These are phyloP conservation scores for Columbina picui DNA, from an alignment of 2,113 vertebrate genomes.

Conservation along the genomic window DNA sequence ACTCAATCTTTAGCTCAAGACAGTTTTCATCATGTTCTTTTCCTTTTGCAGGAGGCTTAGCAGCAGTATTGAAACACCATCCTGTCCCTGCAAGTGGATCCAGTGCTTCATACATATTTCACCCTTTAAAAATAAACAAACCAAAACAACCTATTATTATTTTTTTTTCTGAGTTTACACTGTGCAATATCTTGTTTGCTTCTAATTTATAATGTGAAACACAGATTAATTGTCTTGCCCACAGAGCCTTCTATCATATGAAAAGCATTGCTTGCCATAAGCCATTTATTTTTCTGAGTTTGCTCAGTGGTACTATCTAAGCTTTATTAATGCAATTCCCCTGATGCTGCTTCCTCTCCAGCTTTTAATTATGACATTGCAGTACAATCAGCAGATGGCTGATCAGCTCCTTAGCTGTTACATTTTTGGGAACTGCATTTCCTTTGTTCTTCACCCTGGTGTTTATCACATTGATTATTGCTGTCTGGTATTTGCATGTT, in stretches of 20 bases:
- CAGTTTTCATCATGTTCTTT: not conserved
- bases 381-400: not conserved
- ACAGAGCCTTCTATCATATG: not conserved
- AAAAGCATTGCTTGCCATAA: not conserved
- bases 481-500: not conserved
- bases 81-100: not conserved
- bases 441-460: not conserved
- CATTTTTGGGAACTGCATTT: not conserved
- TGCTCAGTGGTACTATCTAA: not conserved
- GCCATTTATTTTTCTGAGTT: not conserved
- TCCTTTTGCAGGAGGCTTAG: not conserved
- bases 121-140: not conserved
- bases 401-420: not conserved
- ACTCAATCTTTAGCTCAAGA: not conserved
- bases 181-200: not conserved
- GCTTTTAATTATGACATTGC: conserved; percentile 18
- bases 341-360: not conserved
- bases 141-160: not conserved
- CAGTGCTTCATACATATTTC: not conserved
- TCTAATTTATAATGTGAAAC: not conserved
- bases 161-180: not conserved
- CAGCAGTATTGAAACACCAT: not conserved
- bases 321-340: not conserved
- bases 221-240: not conserved
- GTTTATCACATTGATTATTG: not conserved